Percentiles rank a stretch among this genome's conserved stretches.
These are phyloP conservation scores for Antheraea yamamai DNA, from an alignment of 2,888 invertebrate genomes.

Conservation along the genomic window DNA sequence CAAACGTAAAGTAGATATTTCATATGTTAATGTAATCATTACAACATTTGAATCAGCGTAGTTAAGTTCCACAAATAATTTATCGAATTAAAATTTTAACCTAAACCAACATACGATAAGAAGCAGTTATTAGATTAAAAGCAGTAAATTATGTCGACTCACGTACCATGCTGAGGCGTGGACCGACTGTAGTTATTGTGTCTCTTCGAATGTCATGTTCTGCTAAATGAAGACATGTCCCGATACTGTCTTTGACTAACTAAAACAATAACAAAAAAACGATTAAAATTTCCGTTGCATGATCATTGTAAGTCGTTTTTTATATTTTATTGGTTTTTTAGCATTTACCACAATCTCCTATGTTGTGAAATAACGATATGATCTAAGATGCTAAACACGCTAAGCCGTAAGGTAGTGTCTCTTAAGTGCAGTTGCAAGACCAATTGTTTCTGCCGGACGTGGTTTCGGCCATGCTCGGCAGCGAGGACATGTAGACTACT, in stretches of 20 bases:
- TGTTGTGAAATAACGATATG: no score
- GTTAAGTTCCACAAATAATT: background rate
- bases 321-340: no score
- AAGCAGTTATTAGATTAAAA: conserved; percentile 21
- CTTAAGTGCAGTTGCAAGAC: no score
- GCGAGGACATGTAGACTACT: no score
- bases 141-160: conserved; percentile 26
- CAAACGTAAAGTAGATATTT: no score
- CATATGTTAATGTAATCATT: no score
- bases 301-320: background rate
- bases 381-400: no score
- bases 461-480: no score
- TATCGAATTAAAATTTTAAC: background rate
- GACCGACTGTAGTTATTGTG: conserved; percentile 66
- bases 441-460: no score
- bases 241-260: conserved; percentile 72
- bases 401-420: no score
- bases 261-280: conserved; percentile 43
- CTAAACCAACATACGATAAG: conserved; percentile 16
- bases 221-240: conserved; percentile 67
- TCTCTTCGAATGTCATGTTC: conserved; percentile 72
- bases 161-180: conserved; percentile 56
- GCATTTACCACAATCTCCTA: no score
- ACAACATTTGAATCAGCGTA: background rate
- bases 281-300: background rate